phyloP scores from a whole-genome alignment of 2,888 invertebrate genomes.

The Trimorus sp. region DNA sequence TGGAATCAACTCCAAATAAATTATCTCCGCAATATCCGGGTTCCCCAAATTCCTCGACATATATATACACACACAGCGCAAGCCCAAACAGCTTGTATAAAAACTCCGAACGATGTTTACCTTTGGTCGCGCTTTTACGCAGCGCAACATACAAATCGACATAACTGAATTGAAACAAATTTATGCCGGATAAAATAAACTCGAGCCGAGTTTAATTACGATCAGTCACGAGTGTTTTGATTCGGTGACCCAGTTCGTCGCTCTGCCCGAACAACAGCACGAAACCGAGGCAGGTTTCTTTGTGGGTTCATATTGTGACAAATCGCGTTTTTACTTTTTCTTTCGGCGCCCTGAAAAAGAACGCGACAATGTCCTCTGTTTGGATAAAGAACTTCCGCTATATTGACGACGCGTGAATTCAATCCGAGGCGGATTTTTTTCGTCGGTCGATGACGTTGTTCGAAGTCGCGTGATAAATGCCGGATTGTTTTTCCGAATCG shows the following conservation, averaged over 20 bases:
- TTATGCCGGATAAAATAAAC: too few relatives aligned
- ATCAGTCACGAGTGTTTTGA: constrained; percentile 12
- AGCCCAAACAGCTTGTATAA: too few relatives aligned
- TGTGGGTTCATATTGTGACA: constrained; percentile 43
- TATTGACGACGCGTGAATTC: constrained; percentile 55
- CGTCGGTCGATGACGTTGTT: constrained; percentile 7
- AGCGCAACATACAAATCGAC: too few relatives aligned
- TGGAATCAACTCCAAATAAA: too few relatives aligned
- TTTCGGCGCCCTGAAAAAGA: constrained; percentile 21
- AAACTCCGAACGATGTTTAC: too few relatives aligned
- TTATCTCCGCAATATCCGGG: too few relatives aligned
- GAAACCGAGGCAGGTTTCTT: constrained; percentile 4
- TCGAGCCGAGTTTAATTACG: not conserved
- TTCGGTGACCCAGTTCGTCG: constrained; percentile 26
- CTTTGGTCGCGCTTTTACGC: too few relatives aligned
- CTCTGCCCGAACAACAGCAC: constrained; percentile 5
- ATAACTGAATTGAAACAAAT: too few relatives aligned
- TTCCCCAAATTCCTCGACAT: too few relatives aligned
- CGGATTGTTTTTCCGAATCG: constrained; percentile 23
- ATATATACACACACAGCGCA: too few relatives aligned
- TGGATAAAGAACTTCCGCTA: constrained; percentile 57
- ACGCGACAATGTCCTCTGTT: constrained; percentile 43
- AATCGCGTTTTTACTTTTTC: constrained; percentile 43
- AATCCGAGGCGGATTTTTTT: constrained; percentile 31
- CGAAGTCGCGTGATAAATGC: constrained; percentile 16